Evolutionary conservation across 2,113 vertebrate species (phyloP).

Genomic region (Sterna hirundo): DNA sequence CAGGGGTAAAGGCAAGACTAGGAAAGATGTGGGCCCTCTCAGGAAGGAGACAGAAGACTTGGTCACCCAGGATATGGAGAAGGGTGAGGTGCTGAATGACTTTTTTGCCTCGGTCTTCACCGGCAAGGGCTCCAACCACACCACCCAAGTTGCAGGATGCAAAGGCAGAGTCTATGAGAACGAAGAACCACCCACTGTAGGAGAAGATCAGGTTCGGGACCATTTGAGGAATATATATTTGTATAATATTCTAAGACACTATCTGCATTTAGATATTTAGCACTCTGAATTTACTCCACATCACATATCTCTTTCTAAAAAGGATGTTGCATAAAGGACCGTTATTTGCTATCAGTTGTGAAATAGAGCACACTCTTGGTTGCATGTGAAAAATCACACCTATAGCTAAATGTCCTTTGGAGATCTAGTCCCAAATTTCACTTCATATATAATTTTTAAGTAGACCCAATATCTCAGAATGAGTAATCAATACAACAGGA

Average conservation of each 20-base stretch:
- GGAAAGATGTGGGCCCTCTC: too few relatives aligned
- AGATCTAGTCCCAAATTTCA: background rate
- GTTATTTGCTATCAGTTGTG: background rate
- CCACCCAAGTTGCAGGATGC: too few relatives aligned
- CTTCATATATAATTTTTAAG: background rate
- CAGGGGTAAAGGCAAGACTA: too few relatives aligned
- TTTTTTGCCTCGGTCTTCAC: too few relatives aligned
- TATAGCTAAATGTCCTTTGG: background rate
- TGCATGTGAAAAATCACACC: background rate
- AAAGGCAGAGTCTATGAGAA: too few relatives aligned
- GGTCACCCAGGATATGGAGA: too few relatives aligned
- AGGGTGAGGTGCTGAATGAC: too few relatives aligned
- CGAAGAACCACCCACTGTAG: too few relatives aligned
- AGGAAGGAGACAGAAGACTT: too few relatives aligned
- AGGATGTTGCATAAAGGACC: background rate
- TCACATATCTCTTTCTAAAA: background rate
- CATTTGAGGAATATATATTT: background rate
- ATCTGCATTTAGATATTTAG: background rate
- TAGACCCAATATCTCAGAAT: background rate
- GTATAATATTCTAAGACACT: background rate
- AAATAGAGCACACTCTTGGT: background rate
- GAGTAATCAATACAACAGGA: background rate
- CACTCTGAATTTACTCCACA: background rate
- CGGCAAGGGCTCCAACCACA: too few relatives aligned
- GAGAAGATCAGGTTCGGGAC: too few relatives aligned